These are phyloP conservation scores for Drosophila biarmipes DNA, from an alignment of 1,140 invertebrate species.

Conservation along the genomic window DNA sequence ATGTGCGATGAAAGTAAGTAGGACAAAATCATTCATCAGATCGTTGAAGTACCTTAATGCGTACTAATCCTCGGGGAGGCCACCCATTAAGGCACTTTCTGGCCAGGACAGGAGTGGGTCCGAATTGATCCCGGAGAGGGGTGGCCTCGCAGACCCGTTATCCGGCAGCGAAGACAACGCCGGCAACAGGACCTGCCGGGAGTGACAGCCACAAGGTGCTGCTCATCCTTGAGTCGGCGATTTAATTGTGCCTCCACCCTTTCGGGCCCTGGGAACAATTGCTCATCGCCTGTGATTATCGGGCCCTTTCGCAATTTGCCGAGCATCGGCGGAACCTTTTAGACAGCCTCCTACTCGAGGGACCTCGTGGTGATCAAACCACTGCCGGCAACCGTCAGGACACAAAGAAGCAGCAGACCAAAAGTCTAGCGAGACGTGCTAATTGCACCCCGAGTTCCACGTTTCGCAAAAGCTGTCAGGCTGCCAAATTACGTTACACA, in stretches of 20 bases:
- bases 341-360: neutral
- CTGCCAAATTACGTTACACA: conserved; percentile 69
- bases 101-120: too few species aligned
- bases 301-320: conserved; percentile 21
- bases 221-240: neutral
- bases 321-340: neutral
- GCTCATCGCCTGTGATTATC: conserved; percentile 36
- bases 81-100: too few species aligned
- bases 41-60: too few species aligned
- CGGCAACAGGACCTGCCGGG: neutral
- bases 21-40: too few species aligned
- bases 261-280: conserved; percentile 21
- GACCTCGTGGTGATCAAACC: conserved; percentile 31
- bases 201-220: conserved; percentile 4
- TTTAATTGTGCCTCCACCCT: neutral
- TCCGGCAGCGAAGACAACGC: neutral
- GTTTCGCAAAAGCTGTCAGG: conserved; percentile 43
- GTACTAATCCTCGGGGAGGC: too few species aligned
- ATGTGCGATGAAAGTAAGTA: too few species aligned
- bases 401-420: conserved; percentile 29
- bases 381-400: neutral
- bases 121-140: too few species aligned
- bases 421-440: conserved; percentile 59
- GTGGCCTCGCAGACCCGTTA: too few species aligned
- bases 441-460: conserved; percentile 48